phyloP scores from a whole-genome alignment of 2,113 vertebrate species.

The Grallaria varia region DNA sequence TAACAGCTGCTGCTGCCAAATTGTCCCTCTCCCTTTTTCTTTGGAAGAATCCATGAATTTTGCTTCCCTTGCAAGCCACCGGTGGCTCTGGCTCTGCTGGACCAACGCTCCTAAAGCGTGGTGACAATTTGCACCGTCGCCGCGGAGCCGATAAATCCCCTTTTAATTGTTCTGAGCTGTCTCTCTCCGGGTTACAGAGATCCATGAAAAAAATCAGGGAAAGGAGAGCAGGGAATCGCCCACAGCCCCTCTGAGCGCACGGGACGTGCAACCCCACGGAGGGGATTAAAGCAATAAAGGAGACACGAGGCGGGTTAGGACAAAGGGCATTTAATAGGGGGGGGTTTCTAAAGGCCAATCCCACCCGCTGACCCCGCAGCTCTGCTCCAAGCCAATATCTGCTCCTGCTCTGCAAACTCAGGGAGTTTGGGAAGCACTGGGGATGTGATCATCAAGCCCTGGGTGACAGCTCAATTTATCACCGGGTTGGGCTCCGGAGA shows the following conservation, averaged over 20 bases:
- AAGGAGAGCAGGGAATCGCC: not conserved
- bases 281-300: not conserved
- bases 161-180: not conserved
- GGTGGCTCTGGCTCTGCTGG: not conserved
- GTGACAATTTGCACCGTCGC: not conserved
- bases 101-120: rapidly evolving
- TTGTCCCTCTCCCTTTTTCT: not conserved
- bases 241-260: not conserved
- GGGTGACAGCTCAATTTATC: slow-evolving; percentile 39
- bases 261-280: not conserved
- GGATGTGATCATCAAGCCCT: not conserved
- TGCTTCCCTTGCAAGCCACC: not conserved
- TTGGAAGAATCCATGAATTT: not conserved
- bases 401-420: not conserved
- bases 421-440: not conserved
- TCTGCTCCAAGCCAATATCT: not conserved
- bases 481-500: not conserved
- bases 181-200: not conserved
- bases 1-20: not conserved
- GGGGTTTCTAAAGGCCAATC: not conserved
- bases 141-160: not conserved
- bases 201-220: not conserved
- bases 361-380: not conserved
- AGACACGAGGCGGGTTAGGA: not conserved
- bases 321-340: not conserved